Evolutionary conservation across 2,113 vertebrate genomes (phyloP), one percentile per base, ranked within the genome.

Genomic region (Osmerus mordax): DNA sequence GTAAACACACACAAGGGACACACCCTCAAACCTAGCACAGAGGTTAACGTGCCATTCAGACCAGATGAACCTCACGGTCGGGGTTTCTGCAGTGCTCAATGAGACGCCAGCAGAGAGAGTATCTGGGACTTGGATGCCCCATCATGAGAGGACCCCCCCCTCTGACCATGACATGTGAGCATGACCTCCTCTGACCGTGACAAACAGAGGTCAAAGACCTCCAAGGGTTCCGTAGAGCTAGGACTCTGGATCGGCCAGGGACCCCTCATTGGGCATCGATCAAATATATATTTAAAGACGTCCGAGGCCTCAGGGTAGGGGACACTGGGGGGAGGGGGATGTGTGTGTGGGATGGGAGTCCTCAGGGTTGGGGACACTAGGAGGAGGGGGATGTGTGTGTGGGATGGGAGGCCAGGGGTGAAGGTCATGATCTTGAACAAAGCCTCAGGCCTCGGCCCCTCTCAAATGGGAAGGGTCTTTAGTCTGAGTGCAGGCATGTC

Each of bases 61-160:
- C 47, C 36, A 16, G 60, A 36, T 12, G 71, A 19, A 52, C 28
- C 18, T 9, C 64, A 54, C 62, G 67, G 54, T 36, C 19, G 32
- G 64, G 56, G 64, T 73, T 64, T 58, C 19, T 21, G 28, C 41
- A 19, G 54, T 25, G 54, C 25, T 32, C 18, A 65, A 83, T 84
- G 73, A 82, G 25, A 47, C 25, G 23, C 65, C 54, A 28, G 4
- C 73, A 75, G 32, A 75, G 78, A 76, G 76, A 62, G 69, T 58
- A 59, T 47, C 9, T 47, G 75, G 65, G 71, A 63, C 76, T 78
- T 75, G 51, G 77, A 2, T 9, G 32, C 58, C 71, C 64, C 55
- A 77, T 73, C 65, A 71, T 75, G 82, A 78, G 73, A 76, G 79
- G 79, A 86, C 79, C 78, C 72, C 78, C 28, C 76, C 32, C 65